Conservation (phyloP, 1,140 invertebrate species). For the Hylaeus anthracinus region DNA sequence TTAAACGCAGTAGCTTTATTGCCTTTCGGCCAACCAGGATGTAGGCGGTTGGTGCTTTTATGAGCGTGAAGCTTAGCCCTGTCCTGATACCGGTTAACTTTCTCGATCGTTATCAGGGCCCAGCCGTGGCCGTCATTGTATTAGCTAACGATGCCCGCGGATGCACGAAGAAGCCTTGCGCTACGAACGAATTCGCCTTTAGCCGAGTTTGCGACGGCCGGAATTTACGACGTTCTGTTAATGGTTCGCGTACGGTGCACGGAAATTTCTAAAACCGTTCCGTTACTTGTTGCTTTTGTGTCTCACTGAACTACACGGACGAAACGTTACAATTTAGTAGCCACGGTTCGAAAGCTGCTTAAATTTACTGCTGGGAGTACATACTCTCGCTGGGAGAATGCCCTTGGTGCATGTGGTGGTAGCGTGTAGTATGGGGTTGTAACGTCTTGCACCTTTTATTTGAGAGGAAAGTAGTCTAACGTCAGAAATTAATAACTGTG, state of each 20-base stretch:
- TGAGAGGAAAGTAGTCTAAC: too few relatives aligned
- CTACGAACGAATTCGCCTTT: slow-evolving; percentile 21
- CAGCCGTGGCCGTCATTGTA: slow-evolving; percentile 35
- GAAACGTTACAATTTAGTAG: neutral
- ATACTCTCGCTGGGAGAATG: too few relatives aligned
- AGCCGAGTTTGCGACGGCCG: neutral
- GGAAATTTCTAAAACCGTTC: neutral
- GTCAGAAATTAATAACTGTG: too few relatives aligned
- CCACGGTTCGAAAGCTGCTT: neutral
- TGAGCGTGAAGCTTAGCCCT: slow-evolving; percentile 50
- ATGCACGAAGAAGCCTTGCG: slow-evolving; percentile 21
- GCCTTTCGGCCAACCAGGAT: slow-evolving; percentile 47
- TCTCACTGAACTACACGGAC: neutral
- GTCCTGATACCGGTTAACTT: slow-evolving; percentile 60
- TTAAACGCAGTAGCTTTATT: slow-evolving; percentile 61
- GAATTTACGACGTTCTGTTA: slow-evolving; percentile 12
- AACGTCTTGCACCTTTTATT: too few relatives aligned
- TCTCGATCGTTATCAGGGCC: slow-evolving; percentile 57
- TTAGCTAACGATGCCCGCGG: slow-evolving; percentile 17
- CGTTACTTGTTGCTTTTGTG: slow-evolving; percentile 2
- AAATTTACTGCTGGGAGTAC: neutral
- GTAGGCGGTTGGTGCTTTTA: slow-evolving; percentile 50
- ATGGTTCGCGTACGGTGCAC: neutral
- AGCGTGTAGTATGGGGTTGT: too few relatives aligned
- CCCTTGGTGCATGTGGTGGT: too few relatives aligned